Evolutionary conservation across 2,113 vertebrate genomes (phyloP).

Genomic region (Anthoscopus minutus): DNA sequence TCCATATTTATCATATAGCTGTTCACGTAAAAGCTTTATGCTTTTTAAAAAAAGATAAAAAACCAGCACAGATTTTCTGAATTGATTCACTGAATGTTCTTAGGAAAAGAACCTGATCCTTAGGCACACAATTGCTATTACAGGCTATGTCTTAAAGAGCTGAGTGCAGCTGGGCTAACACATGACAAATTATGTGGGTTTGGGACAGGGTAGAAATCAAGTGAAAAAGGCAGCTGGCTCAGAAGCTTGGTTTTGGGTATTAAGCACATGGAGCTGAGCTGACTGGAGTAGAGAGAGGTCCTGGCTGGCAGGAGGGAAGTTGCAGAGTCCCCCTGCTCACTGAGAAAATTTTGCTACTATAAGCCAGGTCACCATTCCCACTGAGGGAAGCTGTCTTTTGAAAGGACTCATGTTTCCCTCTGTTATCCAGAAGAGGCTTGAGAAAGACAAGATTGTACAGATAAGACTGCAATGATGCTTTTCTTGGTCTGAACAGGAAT

Average conservation of each 20-base stretch:
- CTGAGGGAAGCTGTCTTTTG: background rate
- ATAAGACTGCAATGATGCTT: background rate
- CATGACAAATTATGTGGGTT: background rate
- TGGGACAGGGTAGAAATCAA: background rate
- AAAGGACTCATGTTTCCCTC: background rate
- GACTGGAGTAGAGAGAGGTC: no score
- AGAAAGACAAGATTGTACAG: background rate
- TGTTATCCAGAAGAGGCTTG: background rate
- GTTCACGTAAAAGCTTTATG: background rate
- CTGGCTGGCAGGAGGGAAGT: background rate
- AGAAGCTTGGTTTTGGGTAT: fast-evolving
- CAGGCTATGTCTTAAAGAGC: background rate
- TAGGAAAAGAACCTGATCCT: background rate
- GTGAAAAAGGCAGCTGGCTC: background rate
- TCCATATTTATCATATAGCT: background rate
- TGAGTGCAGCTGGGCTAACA: background rate
- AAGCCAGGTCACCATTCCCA: background rate
- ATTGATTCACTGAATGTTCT: background rate
- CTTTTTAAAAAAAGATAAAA: background rate
- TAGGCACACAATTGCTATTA: background rate
- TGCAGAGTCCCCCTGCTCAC: background rate
- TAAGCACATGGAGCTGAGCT: background rate
- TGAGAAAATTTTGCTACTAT: background rate
- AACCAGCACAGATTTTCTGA: background rate
- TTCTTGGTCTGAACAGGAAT: background rate